Base-by-base conservation (phyloP, 2,113 vertebrate genomes). In the Oxyura jamaicensis region DNA sequence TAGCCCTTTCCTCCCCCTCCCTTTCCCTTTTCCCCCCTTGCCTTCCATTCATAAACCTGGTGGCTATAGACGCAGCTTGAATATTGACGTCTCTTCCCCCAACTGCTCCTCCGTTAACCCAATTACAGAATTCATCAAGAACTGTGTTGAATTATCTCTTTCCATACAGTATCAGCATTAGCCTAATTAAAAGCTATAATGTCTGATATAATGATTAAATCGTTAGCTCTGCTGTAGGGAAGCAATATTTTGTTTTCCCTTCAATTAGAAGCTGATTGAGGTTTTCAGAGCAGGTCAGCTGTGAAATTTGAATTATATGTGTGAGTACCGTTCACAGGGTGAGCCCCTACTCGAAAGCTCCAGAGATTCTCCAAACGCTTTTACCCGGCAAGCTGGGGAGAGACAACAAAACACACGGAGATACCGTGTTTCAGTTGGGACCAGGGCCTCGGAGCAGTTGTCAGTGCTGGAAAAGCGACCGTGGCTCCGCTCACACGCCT, bases 201-300 rank as follows among this genome's bases (percentile, higher is more conserved):
- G 98, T 98, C 98, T 98, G 98, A 98, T 99, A 98, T 98, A 99
- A 98, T 99, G 98, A 99, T 99, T 99, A 99, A 99, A 99, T 99
- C 99, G 98, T 99, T 98, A 99, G 98, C 98, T 98, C 98, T 99
- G 98, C 99, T 98, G 98, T 98, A 98, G 99, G 98, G 98, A 99
- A 99, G 98, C 98, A 98, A 99, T 99, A 98, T 99, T 99, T 98
- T 98, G 98, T 99, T 99, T 98, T 98, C 98, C 98, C 98, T 98
- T 99, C 99, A 99, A 99, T 99, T 99, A 99, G 98, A 98, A 98
- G 98, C 98, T 99, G 99, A 99, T 99, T 99, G 99, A 98, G 99
- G 99, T 99, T 99, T 99, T 99, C 98, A 99, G 98, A 98, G 98
- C 98, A 99, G 99, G 99, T 99, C 99, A 99, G 98, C 99, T 99